Evolutionary conservation across 2,113 vertebrate genomes (phyloP).

Genomic region (Cromileptes altivelis): DNA sequence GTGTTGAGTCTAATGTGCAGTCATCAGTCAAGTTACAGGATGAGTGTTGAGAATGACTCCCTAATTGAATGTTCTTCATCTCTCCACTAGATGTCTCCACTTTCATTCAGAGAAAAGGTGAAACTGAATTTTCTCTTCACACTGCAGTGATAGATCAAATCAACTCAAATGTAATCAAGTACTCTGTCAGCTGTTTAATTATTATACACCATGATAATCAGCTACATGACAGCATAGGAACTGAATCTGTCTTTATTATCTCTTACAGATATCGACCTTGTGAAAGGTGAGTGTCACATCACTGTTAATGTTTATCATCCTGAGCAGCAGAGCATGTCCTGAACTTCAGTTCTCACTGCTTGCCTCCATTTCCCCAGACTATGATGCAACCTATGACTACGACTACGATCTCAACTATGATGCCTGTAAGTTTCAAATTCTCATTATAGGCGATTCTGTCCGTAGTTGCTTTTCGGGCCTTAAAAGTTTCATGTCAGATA

Average conservation of each 20-base stretch:
- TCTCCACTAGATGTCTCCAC: slow-evolving; percentile 82
- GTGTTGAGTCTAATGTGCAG: not conserved
- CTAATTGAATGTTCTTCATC: slow-evolving; percentile 30
- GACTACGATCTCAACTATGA: slow-evolving; percentile 82
- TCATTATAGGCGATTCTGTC: not conserved
- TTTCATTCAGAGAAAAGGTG: slow-evolving; percentile 83
- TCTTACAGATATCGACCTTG: slow-evolving; percentile 78
- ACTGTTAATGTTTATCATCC: not conserved
- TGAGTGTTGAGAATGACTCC: not conserved
- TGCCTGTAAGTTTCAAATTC: slow-evolving; percentile 73
- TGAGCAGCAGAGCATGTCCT: not conserved
- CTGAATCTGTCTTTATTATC: not conserved
- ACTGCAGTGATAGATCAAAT: not conserved
- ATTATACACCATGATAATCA: not conserved
- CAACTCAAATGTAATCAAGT: not conserved
- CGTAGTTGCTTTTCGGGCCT: not conserved
- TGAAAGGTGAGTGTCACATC: slow-evolving; percentile 74
- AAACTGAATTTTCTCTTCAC: not conserved
- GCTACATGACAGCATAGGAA: not conserved
- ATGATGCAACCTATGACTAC: slow-evolving; percentile 79
- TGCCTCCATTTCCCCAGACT: slow-evolving; percentile 70
- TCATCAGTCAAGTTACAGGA: not conserved
- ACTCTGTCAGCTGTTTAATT: not conserved
- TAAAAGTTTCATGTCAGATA: not conserved
- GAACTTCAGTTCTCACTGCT: not conserved